A percentile compares a stretch with the other conserved stretches of the same genome.
phyloP scores from a whole-genome alignment of 2,113 vertebrate genomes.

The Pomatostomus ruficeps region DNA sequence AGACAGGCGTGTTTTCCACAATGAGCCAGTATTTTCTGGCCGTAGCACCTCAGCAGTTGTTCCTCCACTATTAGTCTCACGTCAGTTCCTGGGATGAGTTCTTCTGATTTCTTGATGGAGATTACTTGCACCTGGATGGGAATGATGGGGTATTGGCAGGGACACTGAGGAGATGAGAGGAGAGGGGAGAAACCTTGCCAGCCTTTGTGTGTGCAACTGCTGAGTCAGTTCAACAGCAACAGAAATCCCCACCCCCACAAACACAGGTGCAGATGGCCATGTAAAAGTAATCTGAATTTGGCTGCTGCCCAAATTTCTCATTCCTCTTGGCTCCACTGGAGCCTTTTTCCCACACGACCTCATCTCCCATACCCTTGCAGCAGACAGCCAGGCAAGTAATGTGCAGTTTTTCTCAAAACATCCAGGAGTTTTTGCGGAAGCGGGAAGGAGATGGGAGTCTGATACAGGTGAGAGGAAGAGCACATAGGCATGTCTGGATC shows the following conservation, averaged over 20 bases:
- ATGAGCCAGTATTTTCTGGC: not conserved
- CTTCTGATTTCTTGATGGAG: conserved; percentile 22
- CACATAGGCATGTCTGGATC: not conserved
- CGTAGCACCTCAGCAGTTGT: not conserved
- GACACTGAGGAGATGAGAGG: not conserved
- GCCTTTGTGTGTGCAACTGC: conserved; percentile 42
- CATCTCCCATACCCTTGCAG: conserved; percentile 7
- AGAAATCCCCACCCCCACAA: not conserved
- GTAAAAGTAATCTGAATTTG: conserved; percentile 50
- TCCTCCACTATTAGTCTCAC: not conserved
- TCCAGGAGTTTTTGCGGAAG: conserved; percentile 17
- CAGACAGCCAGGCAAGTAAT: not conserved
- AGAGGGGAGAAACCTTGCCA: conserved; percentile 31
- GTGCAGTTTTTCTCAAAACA: conserved; percentile 15
- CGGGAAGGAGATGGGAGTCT: not conserved
- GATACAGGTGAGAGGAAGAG: not conserved
- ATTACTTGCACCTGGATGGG: conserved; percentile 46
- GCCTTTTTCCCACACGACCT: conserved; percentile 54
- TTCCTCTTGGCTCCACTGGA: conserved; percentile 29
- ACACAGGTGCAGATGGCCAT: conserved; percentile 61
- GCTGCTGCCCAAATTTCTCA: conserved; percentile 38
- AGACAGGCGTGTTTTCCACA: not conserved
- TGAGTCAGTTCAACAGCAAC: conserved; percentile 42
- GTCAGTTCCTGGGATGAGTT: conserved; percentile 10
- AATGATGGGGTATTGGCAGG: conserved; percentile 31